Percentiles rank a stretch among this genome's conserved stretches.
Conservation (phyloP, 2,888 invertebrate species). For the Dryomyza anilis region DNA sequence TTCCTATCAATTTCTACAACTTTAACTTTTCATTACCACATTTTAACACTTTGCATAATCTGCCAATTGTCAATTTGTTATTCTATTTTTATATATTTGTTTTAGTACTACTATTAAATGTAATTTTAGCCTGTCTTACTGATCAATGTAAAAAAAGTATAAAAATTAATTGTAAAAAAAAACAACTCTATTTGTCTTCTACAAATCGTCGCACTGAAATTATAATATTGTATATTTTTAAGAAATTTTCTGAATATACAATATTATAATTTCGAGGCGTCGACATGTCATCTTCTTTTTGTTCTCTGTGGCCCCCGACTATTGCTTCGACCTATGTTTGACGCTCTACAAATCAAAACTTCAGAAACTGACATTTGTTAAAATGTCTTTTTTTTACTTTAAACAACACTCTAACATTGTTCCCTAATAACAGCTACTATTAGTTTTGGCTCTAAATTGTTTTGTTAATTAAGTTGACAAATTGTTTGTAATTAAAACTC, state of each 20-base stretch:
- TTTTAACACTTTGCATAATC: too few relatives aligned
- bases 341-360: too few relatives aligned
- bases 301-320: too few relatives aligned
- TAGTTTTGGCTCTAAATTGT: neutral
- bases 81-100: constrained; percentile 48
- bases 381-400: too few relatives aligned
- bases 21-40: constrained; percentile 21
- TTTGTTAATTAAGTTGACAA: constrained; percentile 2
- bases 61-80: constrained; percentile 47
- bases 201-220: neutral
- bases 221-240: neutral
- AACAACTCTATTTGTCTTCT: constrained; percentile 8
- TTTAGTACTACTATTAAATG: constrained; percentile 23
- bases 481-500: neutral
- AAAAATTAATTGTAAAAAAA: constrained; percentile 21
- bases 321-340: too few relatives aligned
- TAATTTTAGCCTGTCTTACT: constrained; percentile 6
- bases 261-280: too few relatives aligned
- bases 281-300: too few relatives aligned
- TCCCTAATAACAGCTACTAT: constrained; percentile 3
- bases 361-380: too few relatives aligned
- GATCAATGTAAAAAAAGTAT: constrained; percentile 17
- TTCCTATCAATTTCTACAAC: constrained; percentile 28
- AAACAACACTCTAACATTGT: neutral
- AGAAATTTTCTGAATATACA: constrained; percentile 14